Evolutionary conservation across 2,113 vertebrate species (phyloP).

Genomic region (Picathartes gymnocephalus): DNA sequence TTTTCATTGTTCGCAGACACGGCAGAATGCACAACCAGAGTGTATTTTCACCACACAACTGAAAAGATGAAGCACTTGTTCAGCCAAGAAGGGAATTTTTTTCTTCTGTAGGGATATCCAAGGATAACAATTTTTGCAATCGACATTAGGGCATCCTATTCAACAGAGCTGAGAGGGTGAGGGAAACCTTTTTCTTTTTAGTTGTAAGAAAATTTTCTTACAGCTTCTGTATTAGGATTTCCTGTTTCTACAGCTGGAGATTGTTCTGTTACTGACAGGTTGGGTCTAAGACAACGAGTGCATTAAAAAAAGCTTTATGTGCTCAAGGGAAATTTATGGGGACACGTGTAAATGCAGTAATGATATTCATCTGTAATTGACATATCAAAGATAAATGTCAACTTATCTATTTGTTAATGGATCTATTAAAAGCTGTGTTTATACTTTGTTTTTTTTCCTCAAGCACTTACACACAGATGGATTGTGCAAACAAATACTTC

Average conservation of each 20-base stretch:
- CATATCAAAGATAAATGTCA: conserved; percentile 43
- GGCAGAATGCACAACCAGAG: not conserved
- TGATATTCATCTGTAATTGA: conserved; percentile 40
- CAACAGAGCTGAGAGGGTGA: not conserved
- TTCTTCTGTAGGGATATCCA: not conserved
- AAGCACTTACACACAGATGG: conserved; percentile 37
- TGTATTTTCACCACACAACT: not conserved
- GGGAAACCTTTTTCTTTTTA: not conserved
- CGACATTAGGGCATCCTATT: not conserved
- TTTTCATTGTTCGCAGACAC: not conserved
- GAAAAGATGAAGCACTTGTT: not conserved
- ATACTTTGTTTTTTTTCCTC: not conserved
- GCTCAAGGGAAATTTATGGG: not conserved
- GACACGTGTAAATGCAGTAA: conserved; percentile 5
- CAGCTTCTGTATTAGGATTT: not conserved
- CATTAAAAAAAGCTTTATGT: not conserved
- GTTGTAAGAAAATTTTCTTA: not conserved
- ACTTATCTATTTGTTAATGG: conserved; percentile 52
- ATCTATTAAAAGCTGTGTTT: conserved; percentile 55
- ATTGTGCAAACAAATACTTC: conserved; percentile 56
- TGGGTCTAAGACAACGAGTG: not conserved
- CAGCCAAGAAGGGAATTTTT: not conserved
- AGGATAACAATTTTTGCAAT: not conserved
- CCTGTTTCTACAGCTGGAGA: not conserved
- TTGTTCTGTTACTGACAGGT: not conserved